Percentiles rank a stretch among this genome's conserved stretches.
These are phyloP conservation scores for Cyprinodon tularosa DNA, from an alignment of 2,113 vertebrate species.

Conservation along the genomic window DNA sequence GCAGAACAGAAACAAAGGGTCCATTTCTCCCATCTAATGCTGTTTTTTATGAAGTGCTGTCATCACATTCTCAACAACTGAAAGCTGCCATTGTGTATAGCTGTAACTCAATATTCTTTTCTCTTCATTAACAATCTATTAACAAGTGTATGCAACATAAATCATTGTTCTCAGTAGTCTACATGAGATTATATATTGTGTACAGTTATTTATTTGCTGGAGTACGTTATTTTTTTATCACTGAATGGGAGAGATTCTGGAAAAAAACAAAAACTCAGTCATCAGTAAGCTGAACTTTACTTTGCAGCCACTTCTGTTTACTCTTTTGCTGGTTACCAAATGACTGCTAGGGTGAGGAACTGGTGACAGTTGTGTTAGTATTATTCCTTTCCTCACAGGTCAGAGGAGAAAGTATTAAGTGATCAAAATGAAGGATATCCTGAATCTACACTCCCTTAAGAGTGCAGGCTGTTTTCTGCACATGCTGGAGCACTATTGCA, in stretches of 20 bases:
- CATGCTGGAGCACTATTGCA: conserved; percentile 80
- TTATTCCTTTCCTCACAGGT: conserved; percentile 57
- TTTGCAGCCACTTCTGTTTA: conserved; percentile 70
- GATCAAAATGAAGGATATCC: conserved; percentile 80
- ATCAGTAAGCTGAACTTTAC: conserved; percentile 72
- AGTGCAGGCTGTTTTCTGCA: conserved; percentile 65
- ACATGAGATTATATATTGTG: conserved; percentile 78
- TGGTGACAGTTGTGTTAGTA: conserved; percentile 66
- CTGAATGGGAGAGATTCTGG: conserved; percentile 79
- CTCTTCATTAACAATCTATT: conserved; percentile 80
- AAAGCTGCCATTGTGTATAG: conserved; percentile 68
- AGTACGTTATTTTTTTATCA: conserved; percentile 50
- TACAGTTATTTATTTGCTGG: conserved; percentile 79
- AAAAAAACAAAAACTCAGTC: conserved; percentile 73
- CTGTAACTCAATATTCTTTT: conserved; percentile 73
- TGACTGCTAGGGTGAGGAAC: conserved; percentile 57
- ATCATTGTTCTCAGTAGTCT: conserved; percentile 71
- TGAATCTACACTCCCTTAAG: conserved; percentile 62
- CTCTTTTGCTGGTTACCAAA: conserved; percentile 73
- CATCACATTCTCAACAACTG: conserved; percentile 21
- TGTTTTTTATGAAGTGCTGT: conserved; percentile 39
- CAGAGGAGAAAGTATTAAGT: conserved; percentile 73
- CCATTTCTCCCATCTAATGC: conserved; percentile 36
- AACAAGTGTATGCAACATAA: conserved; percentile 79
- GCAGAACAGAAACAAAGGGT: conserved; percentile 47